Conservation (phyloP, 2,797 vertebrate genomes). For the Poecile montanus region DNA sequence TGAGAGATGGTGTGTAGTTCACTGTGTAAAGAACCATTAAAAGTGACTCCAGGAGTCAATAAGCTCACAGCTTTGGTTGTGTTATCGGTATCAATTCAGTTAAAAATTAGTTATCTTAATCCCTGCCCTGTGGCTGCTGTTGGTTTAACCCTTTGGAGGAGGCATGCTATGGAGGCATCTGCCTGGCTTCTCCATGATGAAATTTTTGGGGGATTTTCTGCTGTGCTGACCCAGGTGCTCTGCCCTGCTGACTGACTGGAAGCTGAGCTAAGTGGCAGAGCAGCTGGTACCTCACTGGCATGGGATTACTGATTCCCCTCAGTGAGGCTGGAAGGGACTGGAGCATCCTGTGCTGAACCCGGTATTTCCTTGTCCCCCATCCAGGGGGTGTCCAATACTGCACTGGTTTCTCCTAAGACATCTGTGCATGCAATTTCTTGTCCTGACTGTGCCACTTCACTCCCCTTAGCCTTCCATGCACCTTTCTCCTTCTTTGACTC, state of each 20-base stretch:
- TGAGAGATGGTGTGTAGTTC: not conserved
- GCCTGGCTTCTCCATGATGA: not conserved
- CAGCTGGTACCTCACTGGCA: not conserved
- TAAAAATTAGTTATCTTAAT: constrained; percentile 9
- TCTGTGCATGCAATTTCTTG: too few species aligned
- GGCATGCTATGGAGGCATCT: fast-evolving
- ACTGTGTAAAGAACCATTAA: not conserved
- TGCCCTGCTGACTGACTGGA: fast-evolving
- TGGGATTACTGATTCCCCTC: not conserved
- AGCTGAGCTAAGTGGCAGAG: fast-evolving
- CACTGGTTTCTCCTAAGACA: not conserved
- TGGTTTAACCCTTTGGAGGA: not conserved
- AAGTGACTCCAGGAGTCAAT: not conserved
- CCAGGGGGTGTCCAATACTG: not conserved
- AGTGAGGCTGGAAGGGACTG: not conserved
- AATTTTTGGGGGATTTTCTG: not conserved
- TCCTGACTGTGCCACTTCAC: not conserved
- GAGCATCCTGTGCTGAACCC: fast-evolving
- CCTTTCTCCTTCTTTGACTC: not conserved
- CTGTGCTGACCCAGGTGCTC: not conserved
- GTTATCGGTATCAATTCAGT: constrained; percentile 1
- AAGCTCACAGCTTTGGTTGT: not conserved
- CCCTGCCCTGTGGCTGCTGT: not conserved
- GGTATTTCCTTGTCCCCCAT: fast-evolving
- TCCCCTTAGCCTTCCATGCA: fast-evolving